Percentiles rank a stretch among this genome's conserved stretches.
phyloP scores from a whole-genome alignment of 2,113 vertebrate species.

The Phocoena sinus region DNA sequence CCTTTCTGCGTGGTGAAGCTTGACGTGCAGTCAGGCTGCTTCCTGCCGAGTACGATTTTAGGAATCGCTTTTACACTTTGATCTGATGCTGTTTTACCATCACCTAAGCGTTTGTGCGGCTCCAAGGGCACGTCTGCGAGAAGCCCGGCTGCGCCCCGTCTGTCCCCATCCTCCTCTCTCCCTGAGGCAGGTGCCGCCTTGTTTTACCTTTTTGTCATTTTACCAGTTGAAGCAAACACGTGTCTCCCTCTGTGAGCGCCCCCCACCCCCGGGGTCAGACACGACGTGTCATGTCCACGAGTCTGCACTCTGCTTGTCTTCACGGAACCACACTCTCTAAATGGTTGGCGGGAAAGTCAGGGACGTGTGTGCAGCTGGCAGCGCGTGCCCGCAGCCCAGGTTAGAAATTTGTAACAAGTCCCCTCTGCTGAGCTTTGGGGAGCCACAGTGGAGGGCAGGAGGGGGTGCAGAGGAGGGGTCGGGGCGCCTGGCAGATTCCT shows the following conservation, averaged over 20 bases:
- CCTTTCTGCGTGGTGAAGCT: neutral
- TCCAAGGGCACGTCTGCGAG: neutral
- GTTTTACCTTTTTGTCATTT: neutral
- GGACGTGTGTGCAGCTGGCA: neutral
- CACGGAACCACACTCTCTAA: accelerated
- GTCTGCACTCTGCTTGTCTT: accelerated
- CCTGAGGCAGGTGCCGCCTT: neutral
- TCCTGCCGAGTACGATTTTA: neutral
- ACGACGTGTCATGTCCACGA: accelerated
- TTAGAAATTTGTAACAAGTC: too few relatives aligned
- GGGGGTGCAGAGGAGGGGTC: neutral
- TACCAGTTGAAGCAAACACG: accelerated
- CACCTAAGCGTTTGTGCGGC: accelerated
- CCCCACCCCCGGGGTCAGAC: neutral
- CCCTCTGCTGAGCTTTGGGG: neutral
- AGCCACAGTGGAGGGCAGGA: accelerated
- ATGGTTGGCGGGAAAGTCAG: neutral
- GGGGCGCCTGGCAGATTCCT: neutral
- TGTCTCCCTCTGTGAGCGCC: neutral
- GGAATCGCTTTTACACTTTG: accelerated
- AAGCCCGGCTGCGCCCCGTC: too few relatives aligned
- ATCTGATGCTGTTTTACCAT: neutral
- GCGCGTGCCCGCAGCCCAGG: neutral
- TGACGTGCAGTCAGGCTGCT: neutral
- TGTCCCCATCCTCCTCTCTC: too few relatives aligned